Evolutionary conservation across 2,888 invertebrate genomes (phyloP), one percentile per base, ranked within the genome.

Genomic region (Trypoxylon attenuatum): DNA sequence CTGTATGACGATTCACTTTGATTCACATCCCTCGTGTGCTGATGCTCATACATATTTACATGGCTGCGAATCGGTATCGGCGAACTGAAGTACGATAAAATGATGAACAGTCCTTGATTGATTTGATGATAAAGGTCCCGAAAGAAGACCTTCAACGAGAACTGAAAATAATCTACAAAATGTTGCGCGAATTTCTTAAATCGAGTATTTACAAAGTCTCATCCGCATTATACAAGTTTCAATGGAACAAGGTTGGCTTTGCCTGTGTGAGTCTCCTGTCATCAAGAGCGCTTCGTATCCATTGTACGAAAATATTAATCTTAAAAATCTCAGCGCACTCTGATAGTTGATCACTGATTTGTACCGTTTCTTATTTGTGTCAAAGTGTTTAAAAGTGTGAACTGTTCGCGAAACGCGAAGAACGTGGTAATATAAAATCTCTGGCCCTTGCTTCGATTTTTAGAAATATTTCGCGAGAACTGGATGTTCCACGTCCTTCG

Each of bases 151-250:
- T 63, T 69, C 18, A 18, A 47, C 46, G 22, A 42, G 42, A 52
- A 71, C 10, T 13, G 33, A 55, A 47, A 65, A 58, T 56, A 67
- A 68, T 68, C 61, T 70, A 70, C 70, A 68, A 68, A 65, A 61
- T 50, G 41, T 52, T 38, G 54, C 41, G 45, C 21, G 43, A 33
- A 39, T 42, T 46, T 21, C 42, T 39, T 63, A 59, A 71, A 69
- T 64, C 73, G 61, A 70, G 49, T 76, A 74, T 78, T 62, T 78
- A 80, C 78, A 80, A 81, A 73, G 60, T 42, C 64, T 38, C 8
- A 13, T 33, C n/a, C 33, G 65, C 51, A 80, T 80, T 81, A 43
- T 80, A 80, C 77, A 82, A 21, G 52, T 69, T 50, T 33, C 19
- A 29, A 21, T 46, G 33, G 33, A 59, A 23, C 43, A 25, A 38